These are phyloP conservation scores for Sceloporus undulatus DNA, from an alignment of 2,113 vertebrate species.

Conservation along the genomic window DNA sequence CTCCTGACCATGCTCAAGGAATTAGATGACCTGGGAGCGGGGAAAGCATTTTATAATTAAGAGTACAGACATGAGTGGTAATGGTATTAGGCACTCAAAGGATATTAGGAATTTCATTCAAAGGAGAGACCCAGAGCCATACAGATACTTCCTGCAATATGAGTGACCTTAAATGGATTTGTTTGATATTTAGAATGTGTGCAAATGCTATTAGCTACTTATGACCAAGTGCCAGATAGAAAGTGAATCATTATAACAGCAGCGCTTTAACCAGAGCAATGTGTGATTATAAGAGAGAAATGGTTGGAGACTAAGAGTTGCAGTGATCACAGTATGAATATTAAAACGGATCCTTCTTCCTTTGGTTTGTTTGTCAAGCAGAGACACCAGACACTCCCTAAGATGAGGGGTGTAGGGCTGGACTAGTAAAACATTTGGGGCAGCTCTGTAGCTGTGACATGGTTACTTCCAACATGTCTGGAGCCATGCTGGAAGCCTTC, in stretches of 20 bases:
- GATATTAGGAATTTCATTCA: constrained; percentile 25
- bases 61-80: neutral
- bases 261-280: neutral
- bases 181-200: constrained; percentile 22
- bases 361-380: too few relatives aligned
- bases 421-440: too few relatives aligned
- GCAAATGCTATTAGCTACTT: neutral
- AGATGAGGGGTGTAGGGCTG: too few relatives aligned
- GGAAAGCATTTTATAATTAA: constrained; percentile 14
- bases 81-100: neutral
- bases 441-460: too few relatives aligned
- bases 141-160: constrained; percentile 14
- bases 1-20: constrained; percentile 16
- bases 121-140: neutral
- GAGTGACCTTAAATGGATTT: constrained; percentile 24
- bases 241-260: neutral
- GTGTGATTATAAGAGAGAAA: constrained; percentile 5
- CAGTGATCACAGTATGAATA: neutral
- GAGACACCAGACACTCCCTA: too few relatives aligned
- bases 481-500: too few relatives aligned
- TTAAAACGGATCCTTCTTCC: too few relatives aligned
- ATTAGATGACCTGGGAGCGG: constrained; percentile 2
- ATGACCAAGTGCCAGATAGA: neutral
- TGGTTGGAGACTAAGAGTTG: neutral
- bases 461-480: too few relatives aligned